Percentiles rank a stretch among this genome's conserved stretches.
Conservation (phyloP, 2,797 vertebrate genomes). For the Liasis olivaceus region DNA sequence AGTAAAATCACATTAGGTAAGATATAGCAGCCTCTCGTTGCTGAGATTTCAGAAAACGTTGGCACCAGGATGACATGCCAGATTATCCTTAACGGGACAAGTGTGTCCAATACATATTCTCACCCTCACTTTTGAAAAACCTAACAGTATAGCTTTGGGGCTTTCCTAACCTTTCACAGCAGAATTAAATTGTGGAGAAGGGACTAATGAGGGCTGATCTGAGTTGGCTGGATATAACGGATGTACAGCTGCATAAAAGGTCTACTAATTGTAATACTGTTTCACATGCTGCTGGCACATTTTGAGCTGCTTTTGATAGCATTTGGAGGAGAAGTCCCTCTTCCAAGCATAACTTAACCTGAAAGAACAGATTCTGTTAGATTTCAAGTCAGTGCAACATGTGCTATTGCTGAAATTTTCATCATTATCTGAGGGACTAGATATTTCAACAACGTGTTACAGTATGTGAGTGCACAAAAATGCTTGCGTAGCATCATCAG, state of each 20-base stretch:
- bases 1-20: slow-evolving; percentile 48
- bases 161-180: not conserved
- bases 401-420: not conserved
- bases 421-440: not conserved
- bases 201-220: not conserved
- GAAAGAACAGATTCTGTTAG: not conserved
- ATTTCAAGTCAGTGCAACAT: not conserved
- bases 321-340: not conserved
- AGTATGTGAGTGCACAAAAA: not conserved
- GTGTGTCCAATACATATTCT: slow-evolving; percentile 73
- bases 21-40: slow-evolving; percentile 49
- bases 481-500: not conserved
- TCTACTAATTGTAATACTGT: not conserved
- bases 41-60: slow-evolving; percentile 70
- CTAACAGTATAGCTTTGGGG: slow-evolving; percentile 58
- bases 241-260: not conserved
- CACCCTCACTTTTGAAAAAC: slow-evolving; percentile 73
- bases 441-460: not conserved
- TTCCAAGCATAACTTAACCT: not conserved
- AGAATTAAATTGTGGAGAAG: not conserved
- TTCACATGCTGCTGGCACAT: not conserved
- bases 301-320: not conserved
- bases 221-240: not conserved
- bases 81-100: slow-evolving; percentile 77
- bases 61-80: slow-evolving; percentile 71